These are phyloP conservation scores for Taeniopygia guttata DNA, from an alignment of 2,797 vertebrate species.

Conservation along the genomic window DNA sequence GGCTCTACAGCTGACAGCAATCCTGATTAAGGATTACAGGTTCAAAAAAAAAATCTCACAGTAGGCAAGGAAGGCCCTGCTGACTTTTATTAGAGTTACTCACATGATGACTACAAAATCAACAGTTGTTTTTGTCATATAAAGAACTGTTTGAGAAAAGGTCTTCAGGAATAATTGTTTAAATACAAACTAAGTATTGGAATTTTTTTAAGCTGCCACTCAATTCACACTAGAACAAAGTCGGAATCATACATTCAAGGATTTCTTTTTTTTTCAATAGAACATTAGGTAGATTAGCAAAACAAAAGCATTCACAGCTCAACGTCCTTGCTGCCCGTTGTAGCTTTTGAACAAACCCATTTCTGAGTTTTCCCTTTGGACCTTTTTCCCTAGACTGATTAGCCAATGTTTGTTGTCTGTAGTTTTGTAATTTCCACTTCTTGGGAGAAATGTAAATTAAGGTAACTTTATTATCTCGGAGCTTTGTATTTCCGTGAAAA, in stretches of 20 bases:
- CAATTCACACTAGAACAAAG: background rate
- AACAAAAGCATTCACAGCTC: slow-evolving; percentile 20
- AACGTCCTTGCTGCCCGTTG: background rate
- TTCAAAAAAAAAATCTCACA: slow-evolving; percentile 40
- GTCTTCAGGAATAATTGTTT: background rate
- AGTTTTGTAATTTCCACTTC: slow-evolving; percentile 57
- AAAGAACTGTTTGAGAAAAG: slow-evolving; percentile 3
- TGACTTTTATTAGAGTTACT: slow-evolving; percentile 3
- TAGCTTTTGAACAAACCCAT: slow-evolving; percentile 23
- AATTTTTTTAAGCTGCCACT: background rate
- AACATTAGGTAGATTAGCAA: background rate
- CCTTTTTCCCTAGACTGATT: slow-evolving; percentile 36
- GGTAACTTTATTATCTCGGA: slow-evolving; percentile 30
- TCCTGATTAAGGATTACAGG: slow-evolving; percentile 6
- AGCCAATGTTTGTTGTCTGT: slow-evolving; percentile 31
- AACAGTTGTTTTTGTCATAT: background rate
- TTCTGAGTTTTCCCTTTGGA: slow-evolving; percentile 6
- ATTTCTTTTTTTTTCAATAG: background rate
- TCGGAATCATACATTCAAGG: background rate
- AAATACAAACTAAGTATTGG: background rate
- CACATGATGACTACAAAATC: background rate
- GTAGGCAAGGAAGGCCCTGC: slow-evolving; percentile 3
- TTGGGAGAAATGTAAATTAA: slow-evolving; percentile 50
- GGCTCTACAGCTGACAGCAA: slow-evolving; percentile 34
- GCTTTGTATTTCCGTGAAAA: slow-evolving; percentile 37